Percentiles rank a stretch among this genome's conserved stretches.
phyloP scores from a whole-genome alignment of 2,797 vertebrate genomes.

The Sebastes nivosus region DNA sequence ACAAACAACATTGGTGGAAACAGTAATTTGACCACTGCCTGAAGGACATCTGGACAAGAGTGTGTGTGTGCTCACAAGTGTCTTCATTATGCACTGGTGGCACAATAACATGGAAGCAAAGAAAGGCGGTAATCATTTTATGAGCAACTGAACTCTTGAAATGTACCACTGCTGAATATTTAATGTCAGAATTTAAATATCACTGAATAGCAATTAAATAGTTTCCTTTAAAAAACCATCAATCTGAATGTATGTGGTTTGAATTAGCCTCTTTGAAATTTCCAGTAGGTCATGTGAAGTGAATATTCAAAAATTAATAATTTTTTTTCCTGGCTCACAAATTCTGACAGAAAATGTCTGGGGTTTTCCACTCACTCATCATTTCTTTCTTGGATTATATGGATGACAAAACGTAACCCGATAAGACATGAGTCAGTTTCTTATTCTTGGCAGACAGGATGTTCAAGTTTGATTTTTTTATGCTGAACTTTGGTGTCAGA shows the following conservation, averaged over 20 bases:
- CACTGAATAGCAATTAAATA: not conserved
- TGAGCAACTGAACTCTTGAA: not conserved
- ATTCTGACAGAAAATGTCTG: not conserved
- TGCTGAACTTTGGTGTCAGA: not conserved
- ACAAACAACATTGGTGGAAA: not conserved
- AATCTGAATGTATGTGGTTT: not conserved
- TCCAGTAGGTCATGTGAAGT: not conserved
- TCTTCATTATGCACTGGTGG: not conserved
- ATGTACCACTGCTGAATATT: not conserved
- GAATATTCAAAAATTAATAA: not conserved
- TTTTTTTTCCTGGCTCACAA: not conserved
- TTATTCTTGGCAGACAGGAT: not conserved
- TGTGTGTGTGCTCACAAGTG: not conserved
- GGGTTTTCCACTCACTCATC: not conserved
- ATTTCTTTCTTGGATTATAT: not conserved
- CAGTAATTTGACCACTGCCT: not conserved
- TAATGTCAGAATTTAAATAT: not conserved
- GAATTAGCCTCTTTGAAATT: not conserved
- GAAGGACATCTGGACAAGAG: not conserved
- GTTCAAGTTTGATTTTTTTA: not conserved
- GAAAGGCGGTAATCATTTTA: not conserved
- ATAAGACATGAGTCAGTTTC: not conserved
- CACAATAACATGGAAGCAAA: not conserved
- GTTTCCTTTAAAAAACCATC: not conserved
- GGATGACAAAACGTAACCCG: not conserved